These are phyloP conservation scores for Tolmerus cingulatus DNA, from an alignment of 2,888 invertebrate genomes.

Conservation along the genomic window DNA sequence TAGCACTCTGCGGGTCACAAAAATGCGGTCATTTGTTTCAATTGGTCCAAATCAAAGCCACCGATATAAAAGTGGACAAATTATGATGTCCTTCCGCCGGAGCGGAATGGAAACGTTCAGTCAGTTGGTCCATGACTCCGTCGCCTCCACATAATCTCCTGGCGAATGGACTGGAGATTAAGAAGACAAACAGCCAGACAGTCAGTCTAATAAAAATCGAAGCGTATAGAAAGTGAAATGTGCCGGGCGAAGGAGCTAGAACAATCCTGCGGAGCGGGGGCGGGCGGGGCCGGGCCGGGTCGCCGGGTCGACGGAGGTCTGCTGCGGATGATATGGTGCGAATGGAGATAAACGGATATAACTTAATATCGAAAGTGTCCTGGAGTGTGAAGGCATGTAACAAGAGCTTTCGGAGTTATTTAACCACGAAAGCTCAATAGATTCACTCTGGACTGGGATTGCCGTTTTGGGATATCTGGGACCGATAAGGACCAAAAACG, in stretches of 20 bases:
- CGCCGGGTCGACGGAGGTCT: not conserved
- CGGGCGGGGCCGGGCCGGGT: not conserved
- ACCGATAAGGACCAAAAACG: constrained; percentile 7
- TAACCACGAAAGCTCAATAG: constrained; percentile 30
- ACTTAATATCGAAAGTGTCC: constrained; percentile 14
- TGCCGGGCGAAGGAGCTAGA: not conserved
- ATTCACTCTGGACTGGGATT: not conserved
- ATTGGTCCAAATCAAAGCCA: constrained; percentile 8
- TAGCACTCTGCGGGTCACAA: not conserved
- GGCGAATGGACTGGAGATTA: constrained; percentile 22
- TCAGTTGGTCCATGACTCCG: constrained; percentile 4
- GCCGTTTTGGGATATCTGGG: not conserved
- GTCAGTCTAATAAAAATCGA: constrained; percentile 29
- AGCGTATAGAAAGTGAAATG: constrained; percentile 30
- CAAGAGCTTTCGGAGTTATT: constrained; percentile 23
- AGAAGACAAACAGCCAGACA: constrained; percentile 34
- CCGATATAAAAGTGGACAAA: constrained; percentile 19
- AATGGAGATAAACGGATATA: constrained; percentile 32
- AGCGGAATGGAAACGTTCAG: not conserved
- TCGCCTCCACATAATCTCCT: constrained; percentile 6
- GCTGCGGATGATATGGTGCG: constrained; percentile 5
- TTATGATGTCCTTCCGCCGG: not conserved
- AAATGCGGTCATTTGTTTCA: not conserved
- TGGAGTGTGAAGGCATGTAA: constrained; percentile 20
- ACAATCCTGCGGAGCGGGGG: not conserved